These are phyloP conservation scores for Larimichthys crocea DNA, from an alignment of 2,113 vertebrate genomes.

Conservation along the genomic window DNA sequence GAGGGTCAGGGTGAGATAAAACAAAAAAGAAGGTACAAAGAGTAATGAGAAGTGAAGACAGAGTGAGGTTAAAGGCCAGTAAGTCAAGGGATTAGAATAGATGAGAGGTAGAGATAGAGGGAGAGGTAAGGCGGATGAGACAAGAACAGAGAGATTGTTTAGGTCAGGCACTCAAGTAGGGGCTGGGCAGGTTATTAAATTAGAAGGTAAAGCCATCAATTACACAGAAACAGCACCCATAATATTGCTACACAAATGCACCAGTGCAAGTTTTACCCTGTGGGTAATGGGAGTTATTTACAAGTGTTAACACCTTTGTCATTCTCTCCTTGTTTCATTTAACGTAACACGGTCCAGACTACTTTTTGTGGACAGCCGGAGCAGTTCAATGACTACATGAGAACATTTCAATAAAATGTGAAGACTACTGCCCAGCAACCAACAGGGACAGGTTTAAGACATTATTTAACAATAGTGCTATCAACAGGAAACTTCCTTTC, in stretches of 20 bases:
- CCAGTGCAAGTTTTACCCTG: background rate
- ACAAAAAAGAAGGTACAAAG: background rate
- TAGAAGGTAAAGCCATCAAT: background rate
- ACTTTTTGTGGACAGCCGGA: background rate
- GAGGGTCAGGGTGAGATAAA: conserved; percentile 4
- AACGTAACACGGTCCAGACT: conserved; percentile 12
- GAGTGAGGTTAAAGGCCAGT: conserved; percentile 15
- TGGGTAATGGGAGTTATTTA: conserved; percentile 2
- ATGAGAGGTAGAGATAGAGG: background rate
- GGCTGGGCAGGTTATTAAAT: conserved; percentile 12
- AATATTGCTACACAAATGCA: background rate
- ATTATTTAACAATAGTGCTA: conserved; percentile 63
- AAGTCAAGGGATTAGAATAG: conserved; percentile 14
- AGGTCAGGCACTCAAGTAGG: background rate
- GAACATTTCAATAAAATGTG: conserved; percentile 63
- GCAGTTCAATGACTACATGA: conserved; percentile 33
- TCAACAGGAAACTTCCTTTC: conserved; percentile 64
- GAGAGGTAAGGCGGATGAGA: conserved; percentile 12
- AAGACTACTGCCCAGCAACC: conserved; percentile 47
- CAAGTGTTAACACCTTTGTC: background rate
- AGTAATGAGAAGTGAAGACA: conserved; percentile 34
- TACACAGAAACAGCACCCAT: background rate
- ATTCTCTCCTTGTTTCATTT: conserved; percentile 13
- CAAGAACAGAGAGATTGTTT: conserved; percentile 6
- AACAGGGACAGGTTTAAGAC: conserved; percentile 56